These are phyloP conservation scores for Dione juno DNA, from an alignment of 2,888 invertebrate genomes.

Conservation along the genomic window DNA sequence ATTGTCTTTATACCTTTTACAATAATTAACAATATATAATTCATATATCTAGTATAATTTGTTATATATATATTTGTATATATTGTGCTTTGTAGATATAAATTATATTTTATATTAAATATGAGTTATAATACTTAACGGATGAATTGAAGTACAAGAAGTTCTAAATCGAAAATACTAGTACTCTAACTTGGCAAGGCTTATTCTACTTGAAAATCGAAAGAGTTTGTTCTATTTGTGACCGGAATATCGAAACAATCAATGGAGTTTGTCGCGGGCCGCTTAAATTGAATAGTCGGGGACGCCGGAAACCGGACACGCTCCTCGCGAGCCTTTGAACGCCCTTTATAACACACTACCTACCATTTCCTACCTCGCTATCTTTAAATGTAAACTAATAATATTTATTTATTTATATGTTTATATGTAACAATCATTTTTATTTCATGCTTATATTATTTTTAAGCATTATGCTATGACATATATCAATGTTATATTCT, in stretches of 20 bases:
- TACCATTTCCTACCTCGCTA: slow-evolving; percentile 42
- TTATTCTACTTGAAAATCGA: slow-evolving; percentile 39
- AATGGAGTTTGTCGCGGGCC: slow-evolving; percentile 75
- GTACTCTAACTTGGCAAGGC: slow-evolving; percentile 10
- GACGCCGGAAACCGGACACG: slow-evolving; percentile 73
- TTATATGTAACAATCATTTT: background rate
- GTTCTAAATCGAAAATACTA: slow-evolving; percentile 6
- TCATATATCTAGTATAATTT: too few relatives aligned
- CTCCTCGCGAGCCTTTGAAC: slow-evolving; percentile 58
- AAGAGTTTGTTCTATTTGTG: slow-evolving; percentile 63
- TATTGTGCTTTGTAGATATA: background rate
- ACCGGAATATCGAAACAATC: slow-evolving; percentile 81
- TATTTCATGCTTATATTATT: too few relatives aligned
- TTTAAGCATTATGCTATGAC: too few relatives aligned
- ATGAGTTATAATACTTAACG: background rate
- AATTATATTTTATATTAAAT: too few relatives aligned
- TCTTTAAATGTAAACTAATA: slow-evolving; percentile 23
- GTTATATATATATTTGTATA: background rate
- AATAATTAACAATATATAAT: too few relatives aligned
- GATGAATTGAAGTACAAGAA: slow-evolving; percentile 2
- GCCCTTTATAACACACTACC: slow-evolving; percentile 53
- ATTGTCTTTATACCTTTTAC: too few relatives aligned
- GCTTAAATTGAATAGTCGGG: slow-evolving; percentile 73
- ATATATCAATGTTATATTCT: too few relatives aligned
- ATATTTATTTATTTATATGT: background rate